Percentiles rank a stretch among this genome's conserved stretches.
Conservation (phyloP, 2,797 vertebrate genomes). For the Ataeniobius toweri region DNA sequence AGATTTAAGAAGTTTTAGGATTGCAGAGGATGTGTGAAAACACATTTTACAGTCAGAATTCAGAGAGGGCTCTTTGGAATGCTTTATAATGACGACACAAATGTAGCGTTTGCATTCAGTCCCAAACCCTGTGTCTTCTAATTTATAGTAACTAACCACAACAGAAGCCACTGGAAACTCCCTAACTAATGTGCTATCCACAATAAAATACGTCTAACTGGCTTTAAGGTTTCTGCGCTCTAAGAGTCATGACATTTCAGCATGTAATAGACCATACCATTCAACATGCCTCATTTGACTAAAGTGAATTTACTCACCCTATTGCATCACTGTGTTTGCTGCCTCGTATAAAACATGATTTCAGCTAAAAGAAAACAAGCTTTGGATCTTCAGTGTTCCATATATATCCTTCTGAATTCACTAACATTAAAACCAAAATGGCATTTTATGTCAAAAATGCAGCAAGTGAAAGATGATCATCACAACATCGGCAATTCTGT, state of each 20-base stretch:
- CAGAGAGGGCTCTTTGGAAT: neutral
- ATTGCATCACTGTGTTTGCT: conserved; percentile 8
- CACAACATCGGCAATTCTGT: conserved; percentile 2
- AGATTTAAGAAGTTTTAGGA: neutral
- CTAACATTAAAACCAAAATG: conserved; percentile 10
- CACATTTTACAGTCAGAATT: neutral
- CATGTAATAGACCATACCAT: conserved; percentile 7
- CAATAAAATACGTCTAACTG: neutral
- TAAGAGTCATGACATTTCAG: conserved; percentile 14
- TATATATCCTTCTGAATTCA: neutral
- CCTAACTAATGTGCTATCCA: conserved; percentile 3
- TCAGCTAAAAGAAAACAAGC: neutral
- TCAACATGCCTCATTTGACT: conserved; percentile 20
- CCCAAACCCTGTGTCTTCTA: neutral
- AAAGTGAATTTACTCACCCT: conserved; percentile 7
- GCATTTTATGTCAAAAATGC: conserved; percentile 19
- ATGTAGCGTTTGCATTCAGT: conserved; percentile 9
- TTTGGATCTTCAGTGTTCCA: neutral
- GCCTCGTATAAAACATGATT: conserved; percentile 12
- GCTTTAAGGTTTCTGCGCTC: neutral
- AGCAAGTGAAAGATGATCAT: conserved; percentile 7
- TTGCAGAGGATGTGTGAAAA: neutral
- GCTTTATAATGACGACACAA: conserved; percentile 8
- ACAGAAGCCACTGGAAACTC: neutral
- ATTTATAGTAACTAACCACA: neutral